Base-by-base conservation (phyloP, 2,113 vertebrate species). In the Ailurus styani region DNA sequence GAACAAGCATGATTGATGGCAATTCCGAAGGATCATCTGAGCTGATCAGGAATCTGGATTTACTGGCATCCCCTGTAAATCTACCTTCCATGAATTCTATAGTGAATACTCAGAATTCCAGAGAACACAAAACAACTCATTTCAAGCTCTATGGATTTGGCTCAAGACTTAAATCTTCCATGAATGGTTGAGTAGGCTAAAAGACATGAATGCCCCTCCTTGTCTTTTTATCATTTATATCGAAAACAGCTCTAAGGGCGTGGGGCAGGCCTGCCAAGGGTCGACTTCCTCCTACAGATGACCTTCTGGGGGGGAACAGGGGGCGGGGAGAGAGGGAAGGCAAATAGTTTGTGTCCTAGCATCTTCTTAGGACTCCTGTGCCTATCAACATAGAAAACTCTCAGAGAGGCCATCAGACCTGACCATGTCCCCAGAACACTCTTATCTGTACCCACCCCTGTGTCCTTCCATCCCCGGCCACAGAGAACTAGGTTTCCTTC, bases 201-300 rank as follows among this genome's bases (percentile, higher is more conserved):
- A 98, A 98, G 97, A 98, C 95, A 94, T 90, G 89, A 96, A 91
- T 98, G 97, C 91, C 96, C 97, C 88, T 98, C 96, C 55, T 93
- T 95, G 97, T 98, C 97, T 96, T 98, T 94, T 97, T 97, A 97
- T 87, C 64, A 96, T 96, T 95, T 97, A 93, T 93, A 93, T 66
- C 97, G 89, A 97, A 98, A 98, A 97, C 77, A 93, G 93, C 75
- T 72, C 91, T 96, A 97, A 98, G 98, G 94, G 37, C 8, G 27
- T 15, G 96, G 88, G n/a, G 7, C 45, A 93, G 94, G 20, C 88
- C 84, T 54, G 4, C 20, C 93, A 45, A 40, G 57, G 66, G 87
- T 82, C 3, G 93, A 12, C 54, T 87, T 6, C 0, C 66, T 85
- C 85, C 96, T 42, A 31, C 84, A 96, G 89, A 93, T 45, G 95